Evolutionary conservation across 2,888 invertebrate genomes (phyloP).

Genomic region (Drosophila greeni): DNA sequence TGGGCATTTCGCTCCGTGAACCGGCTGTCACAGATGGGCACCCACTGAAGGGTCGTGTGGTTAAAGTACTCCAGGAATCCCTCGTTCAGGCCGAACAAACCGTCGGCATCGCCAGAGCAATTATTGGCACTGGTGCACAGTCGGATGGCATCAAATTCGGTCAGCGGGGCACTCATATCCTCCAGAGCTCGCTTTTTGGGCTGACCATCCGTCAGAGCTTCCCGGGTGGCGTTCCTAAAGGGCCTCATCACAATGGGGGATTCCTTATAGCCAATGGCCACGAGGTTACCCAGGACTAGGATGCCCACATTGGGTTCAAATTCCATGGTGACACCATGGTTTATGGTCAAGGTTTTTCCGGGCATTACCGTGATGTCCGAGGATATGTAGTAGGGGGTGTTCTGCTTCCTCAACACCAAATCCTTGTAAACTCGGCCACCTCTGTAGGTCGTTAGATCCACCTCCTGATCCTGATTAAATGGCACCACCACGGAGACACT

Average conservation of each 20-base stretch:
- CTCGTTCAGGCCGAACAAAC: conserved; percentile 81
- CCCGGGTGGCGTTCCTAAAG: conserved; percentile 67
- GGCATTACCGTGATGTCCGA: conserved; percentile 99
- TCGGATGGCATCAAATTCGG: conserved; percentile 83
- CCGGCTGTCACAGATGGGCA: conserved; percentile 95
- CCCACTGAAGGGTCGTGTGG: conserved; percentile 96
- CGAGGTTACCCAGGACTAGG: conserved; percentile 92
- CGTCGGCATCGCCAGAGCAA: conserved; percentile 81
- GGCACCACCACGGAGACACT: conserved; percentile 84
- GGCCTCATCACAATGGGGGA: conserved; percentile 90
- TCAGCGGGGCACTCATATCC: conserved; percentile 78
- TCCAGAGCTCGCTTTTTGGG: conserved; percentile 80
- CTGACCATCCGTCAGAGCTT: conserved; percentile 48
- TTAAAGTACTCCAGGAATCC: conserved; percentile 98
- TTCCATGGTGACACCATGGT: conserved; percentile 93
- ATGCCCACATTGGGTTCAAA: conserved; percentile 98
- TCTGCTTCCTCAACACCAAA: conserved; percentile 82
- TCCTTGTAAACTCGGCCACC: conserved; percentile 88
- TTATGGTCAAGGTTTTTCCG: conserved; percentile 89
- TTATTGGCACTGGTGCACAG: conserved; percentile 86
- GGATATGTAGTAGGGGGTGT: conserved; percentile 87
- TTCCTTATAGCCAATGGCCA: conserved; percentile 88
- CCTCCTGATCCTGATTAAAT: conserved; percentile 79
- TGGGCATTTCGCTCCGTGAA: conserved; percentile 98
- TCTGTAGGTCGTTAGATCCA: conserved; percentile 83